A percentile compares a stretch with the other conserved stretches of the same genome.
phyloP scores from a whole-genome alignment of 2,113 vertebrate genomes.

The Emydocephalus ijimae region DNA sequence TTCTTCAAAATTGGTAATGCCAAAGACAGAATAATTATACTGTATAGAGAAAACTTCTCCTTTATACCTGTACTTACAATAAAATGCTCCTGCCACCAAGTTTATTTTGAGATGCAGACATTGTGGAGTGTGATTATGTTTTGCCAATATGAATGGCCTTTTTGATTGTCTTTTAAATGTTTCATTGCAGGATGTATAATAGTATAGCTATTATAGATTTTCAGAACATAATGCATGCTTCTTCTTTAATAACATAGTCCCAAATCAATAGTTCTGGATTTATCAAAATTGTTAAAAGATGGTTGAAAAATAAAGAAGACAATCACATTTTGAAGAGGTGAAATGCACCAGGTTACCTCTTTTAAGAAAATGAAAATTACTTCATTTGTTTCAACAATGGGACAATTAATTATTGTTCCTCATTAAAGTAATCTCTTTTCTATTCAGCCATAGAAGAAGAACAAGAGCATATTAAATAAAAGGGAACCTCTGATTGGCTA shows the following conservation, averaged over 20 bases:
- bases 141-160: neutral
- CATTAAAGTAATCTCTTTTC: slow-evolving; percentile 6
- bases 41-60: neutral
- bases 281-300: neutral
- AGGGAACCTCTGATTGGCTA: slow-evolving; percentile 35
- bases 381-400: slow-evolving; percentile 8
- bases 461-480: slow-evolving; percentile 45
- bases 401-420: slow-evolving; percentile 30
- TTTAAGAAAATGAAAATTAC: slow-evolving; percentile 34
- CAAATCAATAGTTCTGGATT: neutral
- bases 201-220: neutral
- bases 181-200: neutral
- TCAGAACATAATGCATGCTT: neutral
- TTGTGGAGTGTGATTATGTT: neutral
- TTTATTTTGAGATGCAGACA: neutral
- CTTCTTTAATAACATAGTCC: neutral
- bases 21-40: neutral
- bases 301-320: neutral
- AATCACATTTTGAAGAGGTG: neutral
- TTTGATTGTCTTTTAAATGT: neutral
- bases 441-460: neutral
- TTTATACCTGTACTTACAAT: neutral
- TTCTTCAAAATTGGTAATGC: neutral
- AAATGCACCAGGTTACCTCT: neutral
- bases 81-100: neutral